Conservation (phyloP, 2,888 invertebrate genomes). For the Conops quadrifasciatus region DNA sequence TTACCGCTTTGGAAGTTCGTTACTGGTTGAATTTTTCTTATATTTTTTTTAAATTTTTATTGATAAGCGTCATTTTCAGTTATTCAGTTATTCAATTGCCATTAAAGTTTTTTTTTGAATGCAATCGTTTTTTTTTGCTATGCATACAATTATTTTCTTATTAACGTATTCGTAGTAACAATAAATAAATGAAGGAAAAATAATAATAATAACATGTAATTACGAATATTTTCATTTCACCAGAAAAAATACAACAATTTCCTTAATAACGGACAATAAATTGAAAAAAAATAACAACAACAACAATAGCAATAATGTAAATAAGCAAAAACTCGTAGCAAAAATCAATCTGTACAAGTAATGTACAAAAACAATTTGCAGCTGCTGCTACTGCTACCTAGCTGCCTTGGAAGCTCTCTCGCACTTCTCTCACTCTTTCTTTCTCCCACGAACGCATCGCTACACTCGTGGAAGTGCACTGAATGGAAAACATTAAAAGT, state of each 20-base stretch:
- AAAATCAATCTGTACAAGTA: conserved; percentile 2
- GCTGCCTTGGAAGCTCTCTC: no score
- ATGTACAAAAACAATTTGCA: neutral
- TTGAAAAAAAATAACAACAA: neutral
- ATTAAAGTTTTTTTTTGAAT: conserved; percentile 1
- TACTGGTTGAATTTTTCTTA: no score
- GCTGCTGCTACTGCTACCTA: no score
- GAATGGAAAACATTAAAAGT: no score
- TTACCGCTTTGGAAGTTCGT: no score
- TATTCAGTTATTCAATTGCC: no score
- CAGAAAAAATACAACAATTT: neutral
- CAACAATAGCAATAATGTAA: neutral
- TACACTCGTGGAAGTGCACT: no score
- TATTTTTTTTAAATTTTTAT: no score
- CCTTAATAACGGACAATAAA: neutral
- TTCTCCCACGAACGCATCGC: no score
- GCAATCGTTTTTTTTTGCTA: neutral
- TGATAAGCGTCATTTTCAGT: no score
- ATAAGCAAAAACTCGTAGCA: neutral
- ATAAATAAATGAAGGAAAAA: neutral
- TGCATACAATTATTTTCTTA: neutral
- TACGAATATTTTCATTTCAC: conserved; percentile 9
- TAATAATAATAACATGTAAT: no score
- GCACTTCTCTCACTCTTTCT: no score
- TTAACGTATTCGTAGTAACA: neutral